Evolutionary conservation across 2,113 vertebrate genomes (phyloP).

Genomic region (Scartelaos histophorus): DNA sequence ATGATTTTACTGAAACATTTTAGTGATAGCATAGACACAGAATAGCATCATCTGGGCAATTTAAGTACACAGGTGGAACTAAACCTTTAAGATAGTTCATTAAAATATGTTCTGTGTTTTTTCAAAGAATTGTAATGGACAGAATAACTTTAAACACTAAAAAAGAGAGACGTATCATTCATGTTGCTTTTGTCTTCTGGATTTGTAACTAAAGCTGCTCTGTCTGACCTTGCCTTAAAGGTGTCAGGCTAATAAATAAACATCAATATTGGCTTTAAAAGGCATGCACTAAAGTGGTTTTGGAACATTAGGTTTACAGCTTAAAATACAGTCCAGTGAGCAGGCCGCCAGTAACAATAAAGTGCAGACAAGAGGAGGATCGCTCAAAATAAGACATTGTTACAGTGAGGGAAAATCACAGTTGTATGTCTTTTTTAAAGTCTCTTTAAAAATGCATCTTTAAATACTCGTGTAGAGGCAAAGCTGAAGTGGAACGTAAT

Average conservation of each 20-base stretch:
- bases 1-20: no score
- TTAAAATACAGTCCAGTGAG: slow-evolving; percentile 9
- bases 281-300: not conserved
- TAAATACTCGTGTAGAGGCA: no score
- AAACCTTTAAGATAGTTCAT: no score
- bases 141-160: no score
- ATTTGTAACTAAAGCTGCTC: not conserved
- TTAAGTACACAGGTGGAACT: no score
- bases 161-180: not conserved
- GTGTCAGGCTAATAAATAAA: not conserved
- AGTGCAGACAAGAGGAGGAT: not conserved
- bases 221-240: not conserved
- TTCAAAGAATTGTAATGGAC: no score
- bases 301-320: not conserved
- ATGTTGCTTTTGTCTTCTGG: not conserved
- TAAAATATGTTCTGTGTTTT: no score
- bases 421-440: no score
- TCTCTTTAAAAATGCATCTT: no score
- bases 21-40: no score
- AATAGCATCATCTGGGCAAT: no score
- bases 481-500: no score
- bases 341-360: slow-evolving; percentile 7
- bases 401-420: not conserved
- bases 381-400: not conserved
- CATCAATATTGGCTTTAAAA: slow-evolving; percentile 14